Conservation (phyloP, 2,113 vertebrate genomes). For the Papio anubis region DNA sequence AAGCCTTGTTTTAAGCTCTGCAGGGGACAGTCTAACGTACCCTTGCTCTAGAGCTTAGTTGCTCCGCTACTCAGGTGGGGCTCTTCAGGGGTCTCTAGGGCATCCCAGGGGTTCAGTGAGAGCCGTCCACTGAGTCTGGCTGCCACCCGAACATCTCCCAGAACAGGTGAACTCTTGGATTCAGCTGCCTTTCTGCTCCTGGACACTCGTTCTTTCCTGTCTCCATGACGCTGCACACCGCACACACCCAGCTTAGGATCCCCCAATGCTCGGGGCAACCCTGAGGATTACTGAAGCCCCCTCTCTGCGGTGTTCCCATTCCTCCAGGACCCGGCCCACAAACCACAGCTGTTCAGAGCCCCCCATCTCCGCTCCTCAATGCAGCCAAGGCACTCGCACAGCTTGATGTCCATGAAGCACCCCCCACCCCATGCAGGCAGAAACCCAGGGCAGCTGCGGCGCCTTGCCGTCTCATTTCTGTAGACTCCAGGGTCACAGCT, state of each 20-base stretch:
- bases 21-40: not conserved
- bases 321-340: not conserved
- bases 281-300: not conserved
- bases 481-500: not conserved
- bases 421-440: not conserved
- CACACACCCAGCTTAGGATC: not conserved
- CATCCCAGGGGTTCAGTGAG: not conserved
- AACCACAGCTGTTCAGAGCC: no score
- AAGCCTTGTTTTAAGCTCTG: not conserved
- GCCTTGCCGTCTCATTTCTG: no score
- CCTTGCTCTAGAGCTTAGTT: not conserved
- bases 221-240: fast-evolving
- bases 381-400: not conserved
- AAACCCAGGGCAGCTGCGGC: not conserved
- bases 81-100: not conserved
- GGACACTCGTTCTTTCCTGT: fast-evolving
- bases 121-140: not conserved
- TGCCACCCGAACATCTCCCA: not conserved
- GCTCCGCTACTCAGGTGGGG: no score
- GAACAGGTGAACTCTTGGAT: not conserved
- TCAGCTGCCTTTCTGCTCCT: not conserved
- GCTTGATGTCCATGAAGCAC: not conserved
- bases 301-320: not conserved
- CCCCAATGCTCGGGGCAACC: not conserved
- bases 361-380: not conserved